These are phyloP conservation scores for Coryphaenoides rupestris DNA, from an alignment of 2,113 vertebrate genomes.

Conservation along the genomic window DNA sequence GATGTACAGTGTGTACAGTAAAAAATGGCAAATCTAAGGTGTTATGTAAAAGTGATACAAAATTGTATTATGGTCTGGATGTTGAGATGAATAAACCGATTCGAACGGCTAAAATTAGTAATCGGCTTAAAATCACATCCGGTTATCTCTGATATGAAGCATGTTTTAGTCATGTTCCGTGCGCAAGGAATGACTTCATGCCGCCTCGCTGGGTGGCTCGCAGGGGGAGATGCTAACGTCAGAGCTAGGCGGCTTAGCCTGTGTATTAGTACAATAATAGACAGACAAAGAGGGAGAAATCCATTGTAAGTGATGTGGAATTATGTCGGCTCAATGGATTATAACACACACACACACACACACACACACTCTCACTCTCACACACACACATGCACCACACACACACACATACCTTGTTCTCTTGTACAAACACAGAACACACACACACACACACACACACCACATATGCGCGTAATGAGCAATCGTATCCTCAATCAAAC, in stretches of 20 bases:
- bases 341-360: slow-evolving; percentile 67
- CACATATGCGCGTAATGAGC: slow-evolving; percentile 7
- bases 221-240: slow-evolving; percentile 55
- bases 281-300: slow-evolving; percentile 70
- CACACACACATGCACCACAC: slow-evolving; percentile 15
- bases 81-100: too few species aligned
- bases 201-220: slow-evolving; percentile 29
- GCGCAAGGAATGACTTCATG: slow-evolving; percentile 1
- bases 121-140: too few species aligned
- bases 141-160: neutral
- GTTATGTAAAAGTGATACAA: too few species aligned
- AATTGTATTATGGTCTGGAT: too few species aligned
- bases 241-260: slow-evolving; percentile 67
- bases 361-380: slow-evolving; percentile 20
- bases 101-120: too few species aligned
- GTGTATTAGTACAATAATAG: slow-evolving; percentile 69
- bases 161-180: neutral
- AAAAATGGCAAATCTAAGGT: too few species aligned
- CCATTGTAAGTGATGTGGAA: slow-evolving; percentile 73
- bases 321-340: slow-evolving; percentile 75
- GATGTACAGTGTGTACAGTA: too few species aligned
- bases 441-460: slow-evolving; percentile 21
- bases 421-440: neutral
- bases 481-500: neutral
- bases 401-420: neutral